Evolutionary conservation across 2,888 invertebrate genomes (phyloP).

Genomic region (Nomada fucata): DNA sequence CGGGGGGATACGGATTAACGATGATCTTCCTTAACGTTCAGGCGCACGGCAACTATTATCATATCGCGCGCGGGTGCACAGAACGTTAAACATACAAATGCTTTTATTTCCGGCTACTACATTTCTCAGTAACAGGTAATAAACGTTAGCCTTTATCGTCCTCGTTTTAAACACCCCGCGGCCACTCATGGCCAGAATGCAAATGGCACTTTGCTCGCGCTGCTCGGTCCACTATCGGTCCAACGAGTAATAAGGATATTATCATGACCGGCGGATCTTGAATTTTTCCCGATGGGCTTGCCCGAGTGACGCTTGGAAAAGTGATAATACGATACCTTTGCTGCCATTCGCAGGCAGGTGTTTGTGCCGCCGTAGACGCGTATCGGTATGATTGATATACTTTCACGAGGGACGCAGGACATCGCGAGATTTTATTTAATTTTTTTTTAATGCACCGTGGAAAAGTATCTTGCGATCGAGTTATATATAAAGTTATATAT

Average conservation of each 20-base stretch:
- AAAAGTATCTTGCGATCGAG: too few relatives aligned
- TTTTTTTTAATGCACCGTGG: too few relatives aligned
- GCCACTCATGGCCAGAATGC: conserved; percentile 61
- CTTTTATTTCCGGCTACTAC: conserved; percentile 70
- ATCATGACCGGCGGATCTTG: conserved; percentile 27
- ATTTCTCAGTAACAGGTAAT: conserved; percentile 70
- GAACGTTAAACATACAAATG: conserved; percentile 72
- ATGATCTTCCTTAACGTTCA: conserved; percentile 59
- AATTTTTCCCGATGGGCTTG: conserved; percentile 23
- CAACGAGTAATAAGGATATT: conserved; percentile 43
- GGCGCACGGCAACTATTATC: conserved; percentile 57
- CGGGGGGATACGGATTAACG: conserved; percentile 62
- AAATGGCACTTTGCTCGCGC: conserved; percentile 52
- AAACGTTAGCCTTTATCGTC: conserved; percentile 71
- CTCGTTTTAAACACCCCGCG: conserved; percentile 60
- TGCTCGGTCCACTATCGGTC: conserved; percentile 43
- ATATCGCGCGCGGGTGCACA: conserved; percentile 64
- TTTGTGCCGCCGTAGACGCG: not conserved
- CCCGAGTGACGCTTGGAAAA: not conserved
- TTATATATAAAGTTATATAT: too few relatives aligned
- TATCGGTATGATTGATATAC: not conserved
- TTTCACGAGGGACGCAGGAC: not conserved
- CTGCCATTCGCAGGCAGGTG: not conserved
- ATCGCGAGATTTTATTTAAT: too few relatives aligned
- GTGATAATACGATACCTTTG: not conserved